Percentiles rank a stretch among this genome's conserved stretches.
Conservation (phyloP, 2,888 invertebrate species). For the Vandiemenella viatica region DNA sequence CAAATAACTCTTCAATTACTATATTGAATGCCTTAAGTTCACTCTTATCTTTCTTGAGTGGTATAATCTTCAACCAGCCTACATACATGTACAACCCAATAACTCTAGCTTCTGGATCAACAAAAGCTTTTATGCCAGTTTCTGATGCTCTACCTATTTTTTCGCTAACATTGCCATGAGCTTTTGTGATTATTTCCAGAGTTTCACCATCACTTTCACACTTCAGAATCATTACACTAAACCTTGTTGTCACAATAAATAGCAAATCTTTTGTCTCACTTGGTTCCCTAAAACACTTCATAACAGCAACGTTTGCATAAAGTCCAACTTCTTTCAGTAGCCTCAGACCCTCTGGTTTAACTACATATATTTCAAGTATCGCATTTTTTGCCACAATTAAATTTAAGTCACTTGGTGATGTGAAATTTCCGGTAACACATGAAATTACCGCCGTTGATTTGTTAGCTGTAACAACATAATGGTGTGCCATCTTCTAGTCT, state of each 20-base stretch:
- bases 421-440: constrained; percentile 94
- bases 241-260: constrained; percentile 83
- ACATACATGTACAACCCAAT: constrained; percentile 92
- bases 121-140: constrained; percentile 87
- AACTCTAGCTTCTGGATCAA: constrained; percentile 88
- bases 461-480: constrained; percentile 96
- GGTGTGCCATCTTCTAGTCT: constrained; percentile 59
- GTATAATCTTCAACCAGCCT: constrained; percentile 93
- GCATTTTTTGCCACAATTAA: constrained; percentile 90
- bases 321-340: constrained; percentile 90
- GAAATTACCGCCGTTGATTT: constrained; percentile 94
- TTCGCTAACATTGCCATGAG: constrained; percentile 92
- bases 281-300: constrained; percentile 84
- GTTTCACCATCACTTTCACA: constrained; percentile 66
- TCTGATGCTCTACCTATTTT: constrained; percentile 89
- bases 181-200: constrained; percentile 85
- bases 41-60: constrained; percentile 81
- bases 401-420: constrained; percentile 84
- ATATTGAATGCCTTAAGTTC: constrained; percentile 81
- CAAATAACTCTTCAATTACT: constrained; percentile 85
- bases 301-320: constrained; percentile 85
- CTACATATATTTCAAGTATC: constrained; percentile 83
- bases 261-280: constrained; percentile 82
- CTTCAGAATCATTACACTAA: constrained; percentile 95
- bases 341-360: constrained; percentile 88